A percentile compares a stretch with the other conserved stretches of the same genome.
Evolutionary conservation across 2,888 invertebrate species (phyloP).

Genomic region (Sinelater perroti): DNA sequence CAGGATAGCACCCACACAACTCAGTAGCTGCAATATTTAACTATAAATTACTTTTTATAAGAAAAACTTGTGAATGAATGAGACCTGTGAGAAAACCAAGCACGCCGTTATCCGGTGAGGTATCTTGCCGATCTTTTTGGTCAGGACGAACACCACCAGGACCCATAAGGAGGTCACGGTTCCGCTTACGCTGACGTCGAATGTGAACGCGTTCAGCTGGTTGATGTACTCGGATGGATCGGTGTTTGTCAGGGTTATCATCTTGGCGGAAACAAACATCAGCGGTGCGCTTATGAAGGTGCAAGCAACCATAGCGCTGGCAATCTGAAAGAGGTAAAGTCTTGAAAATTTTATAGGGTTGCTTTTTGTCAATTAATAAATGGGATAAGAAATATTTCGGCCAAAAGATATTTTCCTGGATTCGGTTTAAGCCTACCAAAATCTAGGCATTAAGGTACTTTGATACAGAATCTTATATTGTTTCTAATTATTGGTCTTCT

Average conservation of each 20-base stretch:
- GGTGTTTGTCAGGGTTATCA: slow-evolving; percentile 81
- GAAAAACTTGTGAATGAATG: slow-evolving; percentile 79
- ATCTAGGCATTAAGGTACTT: too few species aligned
- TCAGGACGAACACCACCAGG: slow-evolving; percentile 74
- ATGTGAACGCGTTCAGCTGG: slow-evolving; percentile 80
- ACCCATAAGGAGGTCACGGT: slow-evolving; percentile 83
- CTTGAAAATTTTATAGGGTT: too few species aligned
- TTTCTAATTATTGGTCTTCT: too few species aligned
- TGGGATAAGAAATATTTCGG: background rate
- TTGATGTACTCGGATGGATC: slow-evolving; percentile 77
- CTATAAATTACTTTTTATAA: background rate
- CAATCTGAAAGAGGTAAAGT: slow-evolving; percentile 72
- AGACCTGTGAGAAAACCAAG: slow-evolving; percentile 84
- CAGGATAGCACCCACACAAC: slow-evolving; percentile 78
- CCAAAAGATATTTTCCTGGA: too few species aligned
- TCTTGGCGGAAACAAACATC: slow-evolving; percentile 94
- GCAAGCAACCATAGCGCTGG: slow-evolving; percentile 92
- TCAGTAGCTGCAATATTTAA: slow-evolving; percentile 62
- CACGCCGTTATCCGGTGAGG: slow-evolving; percentile 85
- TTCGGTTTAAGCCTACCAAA: too few species aligned
- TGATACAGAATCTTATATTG: too few species aligned
- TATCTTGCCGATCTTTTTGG: slow-evolving; percentile 78
- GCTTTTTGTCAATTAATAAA: background rate
- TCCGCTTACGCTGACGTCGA: slow-evolving; percentile 85
- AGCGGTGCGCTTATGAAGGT: slow-evolving; percentile 94